These are phyloP conservation scores for Holocentrus rufus DNA, from an alignment of 2,797 vertebrate species.

Conservation along the genomic window DNA sequence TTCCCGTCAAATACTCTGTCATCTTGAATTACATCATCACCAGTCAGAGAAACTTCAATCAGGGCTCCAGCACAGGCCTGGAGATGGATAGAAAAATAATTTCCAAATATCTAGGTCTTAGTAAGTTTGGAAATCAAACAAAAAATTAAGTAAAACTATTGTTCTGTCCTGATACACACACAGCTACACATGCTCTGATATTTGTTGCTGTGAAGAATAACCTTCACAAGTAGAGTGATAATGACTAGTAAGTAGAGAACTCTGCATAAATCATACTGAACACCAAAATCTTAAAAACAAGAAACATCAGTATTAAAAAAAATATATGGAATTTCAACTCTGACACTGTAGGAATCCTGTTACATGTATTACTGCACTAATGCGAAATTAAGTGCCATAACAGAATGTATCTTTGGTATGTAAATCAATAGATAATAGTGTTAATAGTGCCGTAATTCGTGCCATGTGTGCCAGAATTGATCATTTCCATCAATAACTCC, in stretches of 20 bases:
- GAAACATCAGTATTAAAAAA: background rate
- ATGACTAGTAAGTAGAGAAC: no score
- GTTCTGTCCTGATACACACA: background rate
- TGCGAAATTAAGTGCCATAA: constrained; percentile 12
- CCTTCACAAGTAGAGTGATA: no score
- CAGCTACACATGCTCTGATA: background rate
- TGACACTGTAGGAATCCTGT: background rate
- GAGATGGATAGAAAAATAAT: background rate
- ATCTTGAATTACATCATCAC: background rate
- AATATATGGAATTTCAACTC: background rate
- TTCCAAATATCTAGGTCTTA: background rate
- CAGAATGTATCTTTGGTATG: constrained; percentile 57
- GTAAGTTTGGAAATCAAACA: background rate
- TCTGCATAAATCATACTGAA: no score
- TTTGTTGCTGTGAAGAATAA: background rate
- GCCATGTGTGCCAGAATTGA: background rate
- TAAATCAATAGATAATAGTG: constrained; percentile 53
- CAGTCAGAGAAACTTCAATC: background rate
- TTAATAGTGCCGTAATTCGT: constrained; percentile 34
- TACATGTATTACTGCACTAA: constrained; percentile 14
- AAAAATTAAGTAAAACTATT: no score
- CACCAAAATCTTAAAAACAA: background rate
- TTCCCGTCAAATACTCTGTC: constrained; percentile 12
- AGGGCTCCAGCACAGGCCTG: background rate
- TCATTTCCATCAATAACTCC: constrained; percentile 3